A percentile compares a stretch with the other conserved stretches of the same genome.
These are phyloP conservation scores for Hyaena hyaena DNA, from an alignment of 2,113 vertebrate species.

Conservation along the genomic window DNA sequence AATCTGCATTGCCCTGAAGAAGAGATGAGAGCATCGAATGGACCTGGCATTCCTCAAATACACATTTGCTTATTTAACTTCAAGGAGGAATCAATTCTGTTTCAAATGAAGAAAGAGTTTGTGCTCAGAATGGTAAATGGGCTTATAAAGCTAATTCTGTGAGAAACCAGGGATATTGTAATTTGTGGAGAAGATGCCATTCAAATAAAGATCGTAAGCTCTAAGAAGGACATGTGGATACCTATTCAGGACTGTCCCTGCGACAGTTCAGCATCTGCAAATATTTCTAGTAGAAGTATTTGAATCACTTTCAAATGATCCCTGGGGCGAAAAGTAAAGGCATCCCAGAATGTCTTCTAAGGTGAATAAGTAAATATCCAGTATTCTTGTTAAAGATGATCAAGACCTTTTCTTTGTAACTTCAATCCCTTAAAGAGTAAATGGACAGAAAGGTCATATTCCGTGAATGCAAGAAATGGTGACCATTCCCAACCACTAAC, in stretches of 20 bases:
- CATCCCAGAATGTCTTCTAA: neutral
- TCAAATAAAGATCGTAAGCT: neutral
- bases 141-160: neutral
- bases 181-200: no score
- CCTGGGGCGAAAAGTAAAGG: neutral
- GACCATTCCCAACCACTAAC: rapidly evolving
- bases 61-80: neutral
- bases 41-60: neutral
- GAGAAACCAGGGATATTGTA: neutral
- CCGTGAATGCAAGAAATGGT: neutral
- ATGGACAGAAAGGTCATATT: neutral
- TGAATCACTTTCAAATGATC: neutral
- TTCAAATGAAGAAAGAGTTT: neutral
- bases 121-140: neutral
- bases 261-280: rapidly evolving
- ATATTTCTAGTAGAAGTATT: neutral
- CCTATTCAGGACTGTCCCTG: no score
- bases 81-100: neutral
- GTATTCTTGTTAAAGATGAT: neutral
- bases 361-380: neutral
- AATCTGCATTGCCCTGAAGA: neutral
- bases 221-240: rapidly evolving
- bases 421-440: neutral
- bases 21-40: no score
- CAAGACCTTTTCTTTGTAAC: neutral